phyloP scores from a whole-genome alignment of 2,113 vertebrate species.

The Trachemys scripta region DNA sequence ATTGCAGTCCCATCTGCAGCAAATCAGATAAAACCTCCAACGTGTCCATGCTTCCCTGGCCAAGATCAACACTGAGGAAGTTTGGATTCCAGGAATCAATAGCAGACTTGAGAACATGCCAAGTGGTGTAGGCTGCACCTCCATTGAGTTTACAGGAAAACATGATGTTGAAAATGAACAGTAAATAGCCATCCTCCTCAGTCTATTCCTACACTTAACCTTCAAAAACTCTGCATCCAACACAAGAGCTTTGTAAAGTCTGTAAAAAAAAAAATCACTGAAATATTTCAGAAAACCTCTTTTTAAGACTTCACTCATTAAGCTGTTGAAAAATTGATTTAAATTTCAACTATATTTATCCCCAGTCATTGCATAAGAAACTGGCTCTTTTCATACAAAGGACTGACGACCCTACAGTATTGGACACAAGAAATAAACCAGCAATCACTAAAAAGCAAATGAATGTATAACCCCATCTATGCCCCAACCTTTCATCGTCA shows the following conservation, averaged over 20 bases:
- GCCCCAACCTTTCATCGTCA: not conserved
- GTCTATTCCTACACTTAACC: not conserved
- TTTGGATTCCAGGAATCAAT: not conserved
- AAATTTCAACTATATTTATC: not conserved
- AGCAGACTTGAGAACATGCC: not conserved
- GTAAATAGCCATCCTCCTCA: not conserved
- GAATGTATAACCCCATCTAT: not conserved
- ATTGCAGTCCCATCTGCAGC: not conserved
- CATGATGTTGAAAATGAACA: not conserved
- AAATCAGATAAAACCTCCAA: not conserved
- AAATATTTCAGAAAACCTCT: not conserved
- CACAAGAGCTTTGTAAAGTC: not conserved
- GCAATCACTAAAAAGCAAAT: not conserved
- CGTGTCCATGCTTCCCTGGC: not conserved
- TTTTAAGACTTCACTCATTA: not conserved
- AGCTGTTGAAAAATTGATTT: not conserved
- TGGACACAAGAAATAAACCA: not conserved
- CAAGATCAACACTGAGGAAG: not conserved
- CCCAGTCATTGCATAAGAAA: not conserved
- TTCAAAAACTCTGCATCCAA: not conserved
- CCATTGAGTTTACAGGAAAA: not conserved
- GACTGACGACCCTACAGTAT: not conserved
- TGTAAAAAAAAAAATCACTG: not conserved
- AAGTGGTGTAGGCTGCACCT: not conserved
- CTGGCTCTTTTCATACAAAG: not conserved